Conservation (phyloP, 2,113 vertebrate genomes). For the Phylloscopus whistleri region DNA sequence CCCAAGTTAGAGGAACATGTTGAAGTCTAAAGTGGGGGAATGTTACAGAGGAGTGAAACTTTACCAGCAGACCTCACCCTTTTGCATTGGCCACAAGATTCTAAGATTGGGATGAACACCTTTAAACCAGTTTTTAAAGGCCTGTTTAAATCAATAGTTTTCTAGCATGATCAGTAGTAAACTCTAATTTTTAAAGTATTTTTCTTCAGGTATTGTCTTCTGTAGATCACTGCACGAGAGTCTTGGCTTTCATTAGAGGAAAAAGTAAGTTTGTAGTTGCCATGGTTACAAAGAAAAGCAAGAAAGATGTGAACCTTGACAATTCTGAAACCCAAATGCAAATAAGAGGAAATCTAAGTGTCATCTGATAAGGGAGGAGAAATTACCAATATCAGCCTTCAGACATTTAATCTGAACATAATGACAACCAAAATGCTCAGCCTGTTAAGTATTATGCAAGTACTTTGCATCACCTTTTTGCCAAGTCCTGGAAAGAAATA, state of each 20-base stretch:
- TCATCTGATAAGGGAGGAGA: neutral
- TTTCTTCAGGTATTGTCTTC: neutral
- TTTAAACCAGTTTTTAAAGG: neutral
- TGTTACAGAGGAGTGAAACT: neutral
- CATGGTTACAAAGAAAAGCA: neutral
- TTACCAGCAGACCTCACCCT: neutral
- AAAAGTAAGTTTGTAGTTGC: neutral
- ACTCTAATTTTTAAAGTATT: neutral
- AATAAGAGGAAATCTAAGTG: neutral
- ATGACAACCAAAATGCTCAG: neutral
- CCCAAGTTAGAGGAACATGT: neutral
- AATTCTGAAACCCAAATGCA: neutral
- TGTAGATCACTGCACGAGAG: neutral
- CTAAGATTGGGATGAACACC: neutral
- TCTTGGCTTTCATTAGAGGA: neutral
- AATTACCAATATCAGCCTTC: neutral
- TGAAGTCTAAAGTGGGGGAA: neutral
- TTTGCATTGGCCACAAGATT: neutral
- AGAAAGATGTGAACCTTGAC: neutral
- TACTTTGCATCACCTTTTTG: neutral
- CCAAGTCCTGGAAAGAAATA: neutral
- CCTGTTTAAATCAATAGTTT: neutral
- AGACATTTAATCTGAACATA: neutral
- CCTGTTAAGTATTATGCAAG: neutral
- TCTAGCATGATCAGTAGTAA: neutral